These are phyloP conservation scores for Canis aureus DNA, from an alignment of 2,113 vertebrate genomes.

Conservation along the genomic window DNA sequence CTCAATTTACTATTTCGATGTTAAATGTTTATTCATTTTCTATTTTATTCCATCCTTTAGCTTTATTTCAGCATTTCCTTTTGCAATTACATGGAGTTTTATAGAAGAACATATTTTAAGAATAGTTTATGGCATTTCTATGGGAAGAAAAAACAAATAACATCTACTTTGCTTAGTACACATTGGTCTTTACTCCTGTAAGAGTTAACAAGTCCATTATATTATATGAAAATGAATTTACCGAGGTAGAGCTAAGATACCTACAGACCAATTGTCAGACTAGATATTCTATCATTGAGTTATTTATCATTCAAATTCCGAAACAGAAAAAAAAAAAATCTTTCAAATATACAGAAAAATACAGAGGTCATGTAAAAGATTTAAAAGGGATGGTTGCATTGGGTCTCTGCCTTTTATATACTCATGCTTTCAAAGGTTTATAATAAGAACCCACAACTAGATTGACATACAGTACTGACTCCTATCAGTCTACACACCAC, in stretches of 20 bases:
- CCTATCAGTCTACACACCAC: background rate
- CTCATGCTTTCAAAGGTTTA: background rate
- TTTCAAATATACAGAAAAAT: conserved; percentile 20
- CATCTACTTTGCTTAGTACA: background rate
- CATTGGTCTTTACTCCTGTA: background rate
- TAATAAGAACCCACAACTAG: background rate
- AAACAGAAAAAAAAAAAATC: background rate
- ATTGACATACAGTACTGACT: background rate
- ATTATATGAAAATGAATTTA: background rate
- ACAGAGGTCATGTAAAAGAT: background rate
- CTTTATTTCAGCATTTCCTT: conserved; percentile 39
- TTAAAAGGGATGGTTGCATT: background rate
- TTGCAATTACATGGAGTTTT: background rate
- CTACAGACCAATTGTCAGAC: background rate
- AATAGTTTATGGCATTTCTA: background rate
- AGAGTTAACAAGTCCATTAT: background rate
- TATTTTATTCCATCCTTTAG: background rate
- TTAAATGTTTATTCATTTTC: conserved; percentile 20
- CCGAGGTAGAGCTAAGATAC: background rate
- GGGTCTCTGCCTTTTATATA: background rate
- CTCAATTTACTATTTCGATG: conserved; percentile 3
- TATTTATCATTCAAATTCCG: background rate
- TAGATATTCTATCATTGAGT: background rate
- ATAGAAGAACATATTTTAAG: background rate
- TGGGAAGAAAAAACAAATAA: conserved; percentile 6